Percentiles rank a stretch among this genome's conserved stretches.
Conservation (phyloP, 2,113 vertebrate species). For the Anseranas semipalmata region DNA sequence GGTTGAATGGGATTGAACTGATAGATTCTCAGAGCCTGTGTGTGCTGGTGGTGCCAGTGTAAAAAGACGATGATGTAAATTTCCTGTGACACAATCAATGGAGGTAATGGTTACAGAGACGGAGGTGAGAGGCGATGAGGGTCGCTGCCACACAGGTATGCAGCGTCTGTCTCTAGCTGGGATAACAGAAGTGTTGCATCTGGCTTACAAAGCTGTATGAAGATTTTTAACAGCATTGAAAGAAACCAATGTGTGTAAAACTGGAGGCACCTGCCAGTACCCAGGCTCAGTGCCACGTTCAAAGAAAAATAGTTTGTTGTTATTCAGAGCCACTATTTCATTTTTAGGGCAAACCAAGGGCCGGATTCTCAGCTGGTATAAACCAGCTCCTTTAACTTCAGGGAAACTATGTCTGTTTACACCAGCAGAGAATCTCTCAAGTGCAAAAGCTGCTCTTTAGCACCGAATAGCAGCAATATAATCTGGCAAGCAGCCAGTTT, state of each 20-base stretch:
- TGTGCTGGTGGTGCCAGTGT: neutral
- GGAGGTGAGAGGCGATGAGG: neutral
- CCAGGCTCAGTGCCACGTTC: neutral
- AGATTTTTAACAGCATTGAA: neutral
- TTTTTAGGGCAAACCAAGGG: conserved; percentile 2
- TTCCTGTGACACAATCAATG: neutral
- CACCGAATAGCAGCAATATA: conserved; percentile 13
- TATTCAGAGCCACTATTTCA: neutral
- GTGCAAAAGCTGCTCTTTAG: neutral
- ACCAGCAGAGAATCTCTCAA: neutral
- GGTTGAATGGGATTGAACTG: neutral
- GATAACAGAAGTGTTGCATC: neutral
- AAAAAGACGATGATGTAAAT: fast-evolving
- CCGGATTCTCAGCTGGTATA: neutral
- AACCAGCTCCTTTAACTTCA: neutral
- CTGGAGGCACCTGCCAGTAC: neutral
- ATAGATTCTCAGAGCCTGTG: neutral
- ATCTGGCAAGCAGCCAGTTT: conserved; percentile 14
- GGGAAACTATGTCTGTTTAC: neutral
- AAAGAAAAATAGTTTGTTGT: neutral
- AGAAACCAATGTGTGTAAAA: neutral
- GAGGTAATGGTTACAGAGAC: neutral
- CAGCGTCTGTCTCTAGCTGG: neutral
- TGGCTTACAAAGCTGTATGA: neutral
- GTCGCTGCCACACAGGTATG: neutral